Base-by-base conservation (phyloP, 2,888 invertebrate species). In the Noctuana brunneofusca region DNA sequence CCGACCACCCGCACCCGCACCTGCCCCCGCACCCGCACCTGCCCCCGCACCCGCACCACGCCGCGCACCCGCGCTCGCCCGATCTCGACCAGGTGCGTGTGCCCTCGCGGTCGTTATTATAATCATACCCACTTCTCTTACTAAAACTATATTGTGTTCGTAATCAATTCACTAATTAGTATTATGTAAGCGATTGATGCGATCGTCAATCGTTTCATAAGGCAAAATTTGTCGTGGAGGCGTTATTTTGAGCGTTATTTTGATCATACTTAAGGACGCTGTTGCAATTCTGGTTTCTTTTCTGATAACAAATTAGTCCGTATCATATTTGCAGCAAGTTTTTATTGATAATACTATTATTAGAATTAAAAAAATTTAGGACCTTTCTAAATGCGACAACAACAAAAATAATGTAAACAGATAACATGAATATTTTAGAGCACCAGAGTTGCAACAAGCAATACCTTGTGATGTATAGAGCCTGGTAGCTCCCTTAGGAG, bases 1-100 rank as follows among this genome's bases (percentile, higher is more conserved):
- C 16, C 57, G 57, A 94, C 95, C 53, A 63, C 97, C 96, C 90
- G 46, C 56, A 96, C 96, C 77, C 92, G 14, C 38, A 48, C 56
- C 12, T 20, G n/a, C 92, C 73, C 85, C 93, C 75, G 94, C 94
- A 76, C 94, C 94, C 68, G 89, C 95, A 24, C 41, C 14, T 84
- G 95, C 96, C 69, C 95, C 92, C 96, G 75, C 94, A 95, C 66
- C 94, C 96, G 66, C 93, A 96, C 74, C 27, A 27, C 27, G 27
- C 27, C 96, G 96, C 96, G 71, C 80, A 67, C 67, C 83, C 95
- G 72, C 93, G 96, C 79, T 96, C 96, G 88, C 97, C 97, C 75
- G 96, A 96, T 84, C 95, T 96, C 83, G 97, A 97, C 92, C 97
- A 97, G 96, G 97, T 97, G 32, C 32, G 32, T 32, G 12, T 35